phyloP scores from a whole-genome alignment of 2,113 vertebrate species.

The Noctilio leporinus region DNA sequence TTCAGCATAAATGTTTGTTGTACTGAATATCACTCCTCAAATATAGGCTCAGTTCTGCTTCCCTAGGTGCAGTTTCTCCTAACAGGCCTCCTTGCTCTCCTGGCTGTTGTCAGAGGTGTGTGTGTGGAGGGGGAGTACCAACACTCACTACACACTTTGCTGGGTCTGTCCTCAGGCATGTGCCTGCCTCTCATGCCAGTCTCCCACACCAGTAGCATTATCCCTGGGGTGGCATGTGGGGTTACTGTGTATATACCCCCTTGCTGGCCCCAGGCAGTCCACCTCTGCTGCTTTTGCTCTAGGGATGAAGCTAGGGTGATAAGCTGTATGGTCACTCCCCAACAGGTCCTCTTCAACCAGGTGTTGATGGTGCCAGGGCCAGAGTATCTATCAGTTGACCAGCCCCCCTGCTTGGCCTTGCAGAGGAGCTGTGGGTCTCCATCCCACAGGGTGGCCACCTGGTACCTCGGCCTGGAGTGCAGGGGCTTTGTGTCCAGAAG shows the following conservation, averaged over 20 bases:
- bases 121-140: neutral
- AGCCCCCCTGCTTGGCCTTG: too few species aligned
- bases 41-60: neutral
- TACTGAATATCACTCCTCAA: neutral
- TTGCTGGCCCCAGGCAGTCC: accelerated
- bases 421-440: neutral
- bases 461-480: neutral
- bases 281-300: neutral
- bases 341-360: too few species aligned
- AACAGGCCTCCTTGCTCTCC: neutral
- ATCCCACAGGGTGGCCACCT: neutral
- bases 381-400: too few species aligned
- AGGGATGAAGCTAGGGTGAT: neutral
- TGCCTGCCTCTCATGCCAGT: neutral
- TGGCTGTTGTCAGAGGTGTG: neutral
- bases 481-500: neutral
- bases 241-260: accelerated
- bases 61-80: neutral
- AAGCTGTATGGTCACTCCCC: accelerated
- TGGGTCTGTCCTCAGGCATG: neutral
- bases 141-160: accelerated
- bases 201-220: accelerated
- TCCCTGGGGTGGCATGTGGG: neutral
- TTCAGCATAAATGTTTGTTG: neutral
- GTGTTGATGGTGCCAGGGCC: too few species aligned